Percentiles rank a stretch among this genome's conserved stretches.
Evolutionary conservation across 37 sponge, comb jelly and placozoan genomes (phyloP).

Genomic region (Eunapius fragilis): DNA sequence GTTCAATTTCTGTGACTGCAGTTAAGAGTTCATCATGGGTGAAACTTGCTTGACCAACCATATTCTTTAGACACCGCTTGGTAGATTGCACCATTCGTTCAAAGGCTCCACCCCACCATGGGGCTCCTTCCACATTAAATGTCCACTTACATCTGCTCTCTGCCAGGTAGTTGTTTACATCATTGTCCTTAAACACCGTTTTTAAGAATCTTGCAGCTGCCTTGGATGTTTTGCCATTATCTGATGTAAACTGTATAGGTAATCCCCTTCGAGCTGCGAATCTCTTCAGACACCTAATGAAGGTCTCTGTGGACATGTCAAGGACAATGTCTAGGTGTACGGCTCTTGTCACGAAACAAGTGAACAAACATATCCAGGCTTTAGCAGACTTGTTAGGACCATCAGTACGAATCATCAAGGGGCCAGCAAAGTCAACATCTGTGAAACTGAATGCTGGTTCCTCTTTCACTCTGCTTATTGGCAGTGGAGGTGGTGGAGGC

Average conservation of each 20-base stretch:
- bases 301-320: no score
- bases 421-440: background rate
- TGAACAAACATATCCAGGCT: constrained; percentile 24
- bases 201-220: no score
- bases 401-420: background rate
- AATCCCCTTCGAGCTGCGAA: no score
- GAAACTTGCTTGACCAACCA: no score
- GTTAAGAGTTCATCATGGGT: constrained; percentile 41
- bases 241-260: no score
- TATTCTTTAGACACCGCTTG: no score
- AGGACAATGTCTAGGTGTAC: no score
- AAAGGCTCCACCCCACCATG: constrained; percentile 15
- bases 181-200: background rate
- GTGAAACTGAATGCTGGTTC: background rate
- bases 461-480: background rate
- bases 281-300: no score
- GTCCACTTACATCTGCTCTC: constrained; percentile 16
- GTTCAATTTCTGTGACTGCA: constrained; percentile 28
- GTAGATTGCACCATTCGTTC: constrained; percentile 24
- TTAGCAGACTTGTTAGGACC: background rate
- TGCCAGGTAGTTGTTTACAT: background rate
- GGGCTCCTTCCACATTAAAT: constrained; percentile 34
- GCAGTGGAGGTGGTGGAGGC: background rate
- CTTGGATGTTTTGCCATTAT: no score
- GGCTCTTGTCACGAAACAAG: no score